phyloP scores from a whole-genome alignment of 1,140 invertebrate species.

The Ctenoplectra terminalis region DNA sequence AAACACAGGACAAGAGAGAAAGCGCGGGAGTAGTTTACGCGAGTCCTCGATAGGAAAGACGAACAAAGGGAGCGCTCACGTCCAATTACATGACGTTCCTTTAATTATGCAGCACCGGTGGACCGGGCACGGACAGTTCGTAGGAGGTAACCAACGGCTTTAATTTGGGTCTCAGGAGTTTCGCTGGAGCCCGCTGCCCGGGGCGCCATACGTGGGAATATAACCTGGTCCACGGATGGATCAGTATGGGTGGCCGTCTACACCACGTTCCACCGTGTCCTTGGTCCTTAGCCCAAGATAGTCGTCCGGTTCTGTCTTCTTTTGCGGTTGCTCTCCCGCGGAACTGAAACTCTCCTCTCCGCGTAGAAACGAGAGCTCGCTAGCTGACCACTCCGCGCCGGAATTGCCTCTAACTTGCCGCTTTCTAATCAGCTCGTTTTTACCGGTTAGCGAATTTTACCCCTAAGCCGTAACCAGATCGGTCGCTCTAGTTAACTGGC shows the following conservation, averaged over 20 bases:
- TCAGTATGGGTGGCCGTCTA: conserved; percentile 75
- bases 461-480: neutral
- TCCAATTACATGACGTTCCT: conserved; percentile 79
- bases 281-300: conserved; percentile 65
- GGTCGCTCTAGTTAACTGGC: neutral
- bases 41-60: conserved; percentile 7
- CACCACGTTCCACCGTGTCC: conserved; percentile 67
- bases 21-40: conserved; percentile 12
- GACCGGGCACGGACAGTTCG: conserved; percentile 67
- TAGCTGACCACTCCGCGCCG: conserved; percentile 10
- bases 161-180: conserved; percentile 78
- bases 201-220: conserved; percentile 78
- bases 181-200: conserved; percentile 72
- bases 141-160: conserved; percentile 74
- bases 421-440: conserved; percentile 67
- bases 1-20: no score
- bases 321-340: conserved; percentile 59
- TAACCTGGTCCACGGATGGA: conserved; percentile 62
- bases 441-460: conserved; percentile 59
- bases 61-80: conserved; percentile 63
- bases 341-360: conserved; percentile 33
- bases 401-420: conserved; percentile 53
- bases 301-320: conserved; percentile 64
- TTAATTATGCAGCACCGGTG: conserved; percentile 78
- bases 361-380: conserved; percentile 54